Evolutionary conservation across 2,888 invertebrate species (phyloP), one percentile per base, ranked within the genome.

Genomic region (Drosophila acutilabella): DNA sequence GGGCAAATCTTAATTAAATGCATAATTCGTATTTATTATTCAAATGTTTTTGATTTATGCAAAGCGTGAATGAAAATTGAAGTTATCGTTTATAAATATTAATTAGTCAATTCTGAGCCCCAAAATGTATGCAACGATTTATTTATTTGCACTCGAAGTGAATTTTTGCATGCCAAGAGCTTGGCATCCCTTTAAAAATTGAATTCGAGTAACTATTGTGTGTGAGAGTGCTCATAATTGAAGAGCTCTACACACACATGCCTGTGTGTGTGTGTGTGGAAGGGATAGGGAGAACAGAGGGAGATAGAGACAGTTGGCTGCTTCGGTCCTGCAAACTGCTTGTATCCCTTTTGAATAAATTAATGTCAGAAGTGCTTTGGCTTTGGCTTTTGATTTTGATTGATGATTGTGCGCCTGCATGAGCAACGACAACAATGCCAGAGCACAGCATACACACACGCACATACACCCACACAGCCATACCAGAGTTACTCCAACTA

Each of bases 301-400:
- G 16, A 41, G 41, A 30, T 16, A 42, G 42, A 8, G 18, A 7
- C 40, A 16, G 18, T 5, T n/a, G n/a, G 42, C 20, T 52, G 20
- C 48, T 64, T 79, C 69, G 64, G 66, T 41, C 72, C 73, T 78
- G 77, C 71, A 77, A 78, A 75, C 86, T 84, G 83, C 81, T 87
- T 81, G 88, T 81, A 87, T 81, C 86, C 85, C 88, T 81, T 90
- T 90, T 92, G 91, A 91, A 91, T 92, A 91, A 91, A 91, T 91
- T 91, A 90, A 90, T 89, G 92, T 91, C 91, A 92, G 85, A 91
- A 91, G 84, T 88, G 84, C 85, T 90, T 90, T 90, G 81, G 84
- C 83, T 90, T 90, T 91, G 83, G 88, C 90, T 86, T 90, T 89
- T 91, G 89, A 90, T 89, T 90, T 91, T 91, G 92, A 91, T 91